Base-by-base conservation (phyloP, 2,888 invertebrate species). In the Mythimna lalbum region DNA sequence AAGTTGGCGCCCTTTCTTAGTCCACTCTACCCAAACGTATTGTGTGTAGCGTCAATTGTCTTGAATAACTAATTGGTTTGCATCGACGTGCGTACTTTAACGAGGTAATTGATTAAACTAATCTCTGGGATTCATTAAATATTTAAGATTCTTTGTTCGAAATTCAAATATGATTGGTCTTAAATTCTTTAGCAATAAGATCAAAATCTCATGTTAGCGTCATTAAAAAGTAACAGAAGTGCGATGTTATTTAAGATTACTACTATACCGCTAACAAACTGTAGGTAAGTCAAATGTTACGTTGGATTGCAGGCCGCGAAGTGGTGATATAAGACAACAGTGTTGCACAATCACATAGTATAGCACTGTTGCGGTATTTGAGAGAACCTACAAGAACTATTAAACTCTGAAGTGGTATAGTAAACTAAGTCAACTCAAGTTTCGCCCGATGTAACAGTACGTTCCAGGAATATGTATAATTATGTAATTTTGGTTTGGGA, bases 1-100 rank as follows among this genome's bases (percentile, higher is more conserved):
- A 86, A 88, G 75, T 95, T 95, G 92, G 94, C 95, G 95, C 95
- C 94, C 92, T 96, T 96, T 95, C 94, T 94, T 93, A 89, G 90
- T 90, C 85, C 92, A 89, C 90, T 90, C 89, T 89, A 88, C 67
- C 74, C 87, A 80, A 91, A 90, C 89, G 92, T 94, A 94, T 94
- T 93, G 92, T 94, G 89, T 93, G 90, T 89, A 85, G 88, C 91
- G 92, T 92, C 93, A 94, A 94, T 95, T 95, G 93, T 94, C 92
- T 94, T 90, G 90, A 91, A 92, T 92, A 90, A 90, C 90, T 94
- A 94, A 95, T 95, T 94, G 92, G 92, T 91, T 76, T 71, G 73
- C 77, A 81, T 86, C 76, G 73, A 80, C 77, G 72, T 73, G 65
- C 67, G 72, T 71, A 62, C 63, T 70, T 62, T 60, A 78, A 73